Evolutionary conservation across 2,888 invertebrate genomes (phyloP), one percentile per base, ranked within the genome.

Genomic region (Cantharis rufa): DNA sequence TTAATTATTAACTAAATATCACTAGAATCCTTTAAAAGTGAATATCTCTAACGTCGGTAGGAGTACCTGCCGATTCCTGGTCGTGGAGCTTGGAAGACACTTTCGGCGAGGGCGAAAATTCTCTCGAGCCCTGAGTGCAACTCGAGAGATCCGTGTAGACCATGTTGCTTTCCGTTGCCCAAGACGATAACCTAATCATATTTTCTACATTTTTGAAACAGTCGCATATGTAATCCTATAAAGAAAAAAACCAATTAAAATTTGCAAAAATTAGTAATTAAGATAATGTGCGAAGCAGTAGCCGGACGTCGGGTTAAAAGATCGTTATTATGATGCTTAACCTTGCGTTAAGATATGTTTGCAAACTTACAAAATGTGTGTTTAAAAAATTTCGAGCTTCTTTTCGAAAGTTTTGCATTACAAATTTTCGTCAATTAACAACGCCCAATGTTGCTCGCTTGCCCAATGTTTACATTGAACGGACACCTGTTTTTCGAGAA

Each of bases 31-130:
- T 76, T 79, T 78, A 79, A 80, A 95, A 95, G 88, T 94, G 93
- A 82, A 96, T 93, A 88, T 96, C 95, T 84, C 95, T 91, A 83
- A 96, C 94, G 88, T 96, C 96, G 83, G 95, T 96, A 83, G 96
- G 95, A 73, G 95, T 95, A 82, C 93, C 92, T 82, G 95, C 94
- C 88, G 93, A 93, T 88, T 92, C 92, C 89, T 93, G 93, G 81
- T 92, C 91, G 87, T 88, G 84, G 70, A 90, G 86, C 84, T 90
- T 90, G 79, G 88, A 89, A 82, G 86, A 85, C 80, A 87, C 87
- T 15, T 82, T 84, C 71, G 80, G 80, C 68, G 82, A 81, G 64
- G 86, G 86, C 10, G 86, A 86, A 79, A 84, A 83, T 79, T 86
- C 85, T 69, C 84, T 85, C 62, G 84, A 84, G 81, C 86, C 82